phyloP scores from a whole-genome alignment of 2,888 invertebrate genomes.

The Carpatolechia fugitivella region DNA sequence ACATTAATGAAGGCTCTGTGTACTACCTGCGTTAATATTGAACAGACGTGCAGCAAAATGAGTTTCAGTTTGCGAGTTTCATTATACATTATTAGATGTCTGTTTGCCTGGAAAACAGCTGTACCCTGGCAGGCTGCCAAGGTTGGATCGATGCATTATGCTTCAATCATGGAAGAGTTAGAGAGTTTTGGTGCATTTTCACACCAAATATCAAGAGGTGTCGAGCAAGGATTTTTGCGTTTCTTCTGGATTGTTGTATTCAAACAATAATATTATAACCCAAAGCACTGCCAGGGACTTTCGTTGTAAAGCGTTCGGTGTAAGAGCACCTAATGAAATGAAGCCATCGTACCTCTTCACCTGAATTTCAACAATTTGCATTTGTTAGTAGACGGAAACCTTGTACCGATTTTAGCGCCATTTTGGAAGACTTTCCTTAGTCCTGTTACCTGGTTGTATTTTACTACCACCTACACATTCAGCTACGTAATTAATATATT shows the following conservation, averaged over 20 bases:
- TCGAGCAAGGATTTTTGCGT: neutral
- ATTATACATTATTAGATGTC: constrained; percentile 56
- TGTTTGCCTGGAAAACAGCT: constrained; percentile 42
- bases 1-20: neutral
- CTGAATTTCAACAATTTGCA: too few relatives aligned
- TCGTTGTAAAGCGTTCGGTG: too few relatives aligned
- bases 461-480: too few relatives aligned
- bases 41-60: constrained; percentile 12
- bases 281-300: too few relatives aligned
- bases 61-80: constrained; percentile 45
- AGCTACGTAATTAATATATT: too few relatives aligned
- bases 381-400: too few relatives aligned
- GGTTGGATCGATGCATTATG: constrained; percentile 17
- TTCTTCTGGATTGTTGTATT: neutral
- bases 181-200: neutral
- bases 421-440: too few relatives aligned
- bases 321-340: too few relatives aligned
- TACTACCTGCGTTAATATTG: neutral
- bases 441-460: too few relatives aligned
- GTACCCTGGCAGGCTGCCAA: constrained; percentile 49
- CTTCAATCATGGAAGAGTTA: constrained; percentile 19
- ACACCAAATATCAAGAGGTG: neutral
- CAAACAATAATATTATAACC: too few relatives aligned
- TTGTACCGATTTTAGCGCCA: too few relatives aligned
- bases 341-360: too few relatives aligned